phyloP scores from a whole-genome alignment of 2,888 invertebrate genomes.

The Euzophera pinguis region DNA sequence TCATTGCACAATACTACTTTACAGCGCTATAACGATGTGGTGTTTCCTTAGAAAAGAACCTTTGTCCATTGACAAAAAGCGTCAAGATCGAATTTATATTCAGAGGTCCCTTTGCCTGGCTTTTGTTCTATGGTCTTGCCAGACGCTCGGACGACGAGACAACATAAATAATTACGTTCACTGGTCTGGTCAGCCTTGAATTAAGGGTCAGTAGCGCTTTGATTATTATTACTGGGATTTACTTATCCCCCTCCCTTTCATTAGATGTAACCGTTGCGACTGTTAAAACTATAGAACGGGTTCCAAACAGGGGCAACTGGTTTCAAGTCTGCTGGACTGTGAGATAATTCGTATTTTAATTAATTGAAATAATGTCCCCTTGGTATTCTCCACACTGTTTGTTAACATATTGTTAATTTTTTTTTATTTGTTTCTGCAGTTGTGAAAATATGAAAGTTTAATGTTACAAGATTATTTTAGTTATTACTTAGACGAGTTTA shows the following conservation, averaged over 20 bases:
- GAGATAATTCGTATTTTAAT: conserved; percentile 67
- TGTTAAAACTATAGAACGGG: conserved; percentile 78
- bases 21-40: conserved; percentile 77
- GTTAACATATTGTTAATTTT: conserved; percentile 25
- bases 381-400: conserved; percentile 12
- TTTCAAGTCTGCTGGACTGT: conserved; percentile 62
- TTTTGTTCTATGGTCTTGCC: conserved; percentile 70
- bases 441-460: background rate
- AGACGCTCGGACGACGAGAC: conserved; percentile 69
- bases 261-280: conserved; percentile 79
- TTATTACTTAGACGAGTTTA: no score
- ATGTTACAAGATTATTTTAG: no score
- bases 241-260: conserved; percentile 74
- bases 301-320: conserved; percentile 68
- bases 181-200: conserved; percentile 68
- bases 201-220: conserved; percentile 72
- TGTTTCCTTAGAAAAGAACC: conserved; percentile 75
- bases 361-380: conserved; percentile 40
- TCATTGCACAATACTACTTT: conserved; percentile 73
- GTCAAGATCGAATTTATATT: conserved; percentile 67
- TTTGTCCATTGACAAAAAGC: conserved; percentile 78
- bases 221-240: conserved; percentile 71
- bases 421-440: conserved; percentile 12
- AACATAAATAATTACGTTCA: conserved; percentile 73
- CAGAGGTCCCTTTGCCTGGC: conserved; percentile 71